phyloP scores from a whole-genome alignment of 2,113 vertebrate species.

The Gasterosteus nipponicus region DNA sequence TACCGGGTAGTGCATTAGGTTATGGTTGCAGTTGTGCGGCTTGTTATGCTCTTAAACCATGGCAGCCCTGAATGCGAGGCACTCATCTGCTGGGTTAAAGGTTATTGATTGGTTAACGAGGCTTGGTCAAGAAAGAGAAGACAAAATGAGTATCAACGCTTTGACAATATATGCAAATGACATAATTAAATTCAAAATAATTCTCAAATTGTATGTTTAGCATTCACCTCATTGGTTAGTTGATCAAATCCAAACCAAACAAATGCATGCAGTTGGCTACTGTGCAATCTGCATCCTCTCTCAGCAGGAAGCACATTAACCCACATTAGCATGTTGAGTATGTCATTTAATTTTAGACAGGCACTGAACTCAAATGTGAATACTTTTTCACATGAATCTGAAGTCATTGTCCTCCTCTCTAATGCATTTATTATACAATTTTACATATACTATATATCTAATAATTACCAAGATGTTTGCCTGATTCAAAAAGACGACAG shows the following conservation, averaged over 20 bases:
- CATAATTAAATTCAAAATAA: neutral
- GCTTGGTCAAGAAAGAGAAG: no score
- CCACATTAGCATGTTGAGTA: constrained; percentile 40
- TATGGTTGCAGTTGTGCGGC: neutral
- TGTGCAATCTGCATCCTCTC: constrained; percentile 39
- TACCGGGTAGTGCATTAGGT: neutral
- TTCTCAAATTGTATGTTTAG: neutral
- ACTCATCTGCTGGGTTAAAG: no score
- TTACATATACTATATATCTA: neutral
- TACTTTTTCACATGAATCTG: neutral
- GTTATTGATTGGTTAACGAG: no score
- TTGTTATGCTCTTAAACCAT: no score
- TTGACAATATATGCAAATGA: neutral
- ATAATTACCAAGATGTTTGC: neutral
- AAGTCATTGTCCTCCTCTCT: neutral
- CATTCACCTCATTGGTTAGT: neutral
- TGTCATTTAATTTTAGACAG: constrained; percentile 1
- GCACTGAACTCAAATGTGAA: neutral
- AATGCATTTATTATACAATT: neutral
- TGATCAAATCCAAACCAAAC: neutral
- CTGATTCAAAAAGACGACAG: neutral
- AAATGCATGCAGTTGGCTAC: neutral
- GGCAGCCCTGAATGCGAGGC: no score
- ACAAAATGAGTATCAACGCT: neutral
- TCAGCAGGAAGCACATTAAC: constrained; percentile 56